A percentile compares a stretch with the other conserved stretches of the same genome.
Conservation (phyloP, 2,797 vertebrate species). For the Neosilurus hyrtlii region DNA sequence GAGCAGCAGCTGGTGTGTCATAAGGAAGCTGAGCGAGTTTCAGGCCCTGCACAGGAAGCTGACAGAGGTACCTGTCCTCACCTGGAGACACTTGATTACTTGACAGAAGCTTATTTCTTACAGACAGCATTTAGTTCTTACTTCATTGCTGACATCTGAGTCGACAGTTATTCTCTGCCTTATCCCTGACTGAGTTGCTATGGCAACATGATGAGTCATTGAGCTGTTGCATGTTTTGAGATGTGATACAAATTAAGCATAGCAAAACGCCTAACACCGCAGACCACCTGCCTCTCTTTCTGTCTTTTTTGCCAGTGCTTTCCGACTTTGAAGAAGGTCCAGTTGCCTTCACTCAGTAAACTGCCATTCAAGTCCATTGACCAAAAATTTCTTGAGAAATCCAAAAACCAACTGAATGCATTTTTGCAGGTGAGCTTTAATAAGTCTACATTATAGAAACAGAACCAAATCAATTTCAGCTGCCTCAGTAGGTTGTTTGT, state of each 20-base stretch:
- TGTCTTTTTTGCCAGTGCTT: constrained; percentile 79
- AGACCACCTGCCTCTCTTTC: neutral
- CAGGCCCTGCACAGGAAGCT: constrained; percentile 94
- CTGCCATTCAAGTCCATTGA: constrained; percentile 98
- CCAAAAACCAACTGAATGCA: constrained; percentile 93
- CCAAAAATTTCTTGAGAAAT: constrained; percentile 97
- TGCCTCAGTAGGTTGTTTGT: constrained; percentile 4
- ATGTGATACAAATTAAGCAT: constrained; percentile 30
- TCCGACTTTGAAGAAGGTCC: constrained; percentile 93
- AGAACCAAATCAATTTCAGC: neutral
- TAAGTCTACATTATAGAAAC: neutral
- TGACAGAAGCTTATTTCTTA: neutral
- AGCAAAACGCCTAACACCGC: constrained; percentile 26
- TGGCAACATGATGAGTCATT: constrained; percentile 49
- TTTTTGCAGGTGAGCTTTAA: constrained; percentile 86
- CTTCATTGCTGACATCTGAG: neutral
- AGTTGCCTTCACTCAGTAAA: constrained; percentile 95
- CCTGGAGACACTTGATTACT: constrained; percentile 10
- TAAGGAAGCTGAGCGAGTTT: constrained; percentile 92
- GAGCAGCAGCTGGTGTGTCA: constrained; percentile 86
- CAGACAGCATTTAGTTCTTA: constrained; percentile 1
- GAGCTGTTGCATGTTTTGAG: constrained; percentile 20
- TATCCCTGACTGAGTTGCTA: constrained; percentile 40
- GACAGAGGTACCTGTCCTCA: constrained; percentile 81
- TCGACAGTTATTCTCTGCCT: constrained; percentile 19